Evolutionary conservation across 2,113 vertebrate species (phyloP), one percentile per base, ranked within the genome.

Genomic region (Neogobius melanostomus): DNA sequence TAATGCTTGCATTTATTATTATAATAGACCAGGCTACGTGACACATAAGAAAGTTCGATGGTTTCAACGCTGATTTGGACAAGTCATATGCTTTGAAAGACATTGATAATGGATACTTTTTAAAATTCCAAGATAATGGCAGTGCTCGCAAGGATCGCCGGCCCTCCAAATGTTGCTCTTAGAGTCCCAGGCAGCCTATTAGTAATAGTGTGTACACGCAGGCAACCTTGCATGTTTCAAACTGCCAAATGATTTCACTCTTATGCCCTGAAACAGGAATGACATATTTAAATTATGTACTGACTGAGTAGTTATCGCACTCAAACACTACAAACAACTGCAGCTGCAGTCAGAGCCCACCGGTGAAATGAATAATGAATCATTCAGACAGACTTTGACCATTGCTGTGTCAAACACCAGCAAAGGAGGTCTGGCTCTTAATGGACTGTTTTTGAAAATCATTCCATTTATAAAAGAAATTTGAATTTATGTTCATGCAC

Each of bases 301-400:
- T 14, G 9, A 45, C 16, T 42, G 59, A 45, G 59, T 44, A n/a
- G 36, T 45, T 45, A 61, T 61, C 59, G 16, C 42, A 61, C 28
- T 59, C 12, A 42, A 44, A 61, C 59, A 45, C 12, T n/a, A 44
- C 44, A 42, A 43, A 28, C 8, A 36, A 10, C 6, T 14, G n/a
- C 12, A 5, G 7, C 36, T 44, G n/a, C 7, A n/a, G 42, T 36
- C 42, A 43, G 8, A 17, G 5, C 9, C 56, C 42, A 42, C 59
- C 8, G n/a, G 42, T 45, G 14, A 61, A 61, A 45, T 61, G 59
- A 61, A 61, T 61, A 61, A 61, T 61, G 36, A 45, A 61, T 61
- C 59, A 61, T 61, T 61, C 7, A 44, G 21, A 57, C 54, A 57
- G 59, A 45, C 36, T 61, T 44, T 61, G 44, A 44, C 36, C 42